Evolutionary conservation across 1,140 invertebrate genomes (phyloP).

Genomic region (Acromyrmex charruanus): DNA sequence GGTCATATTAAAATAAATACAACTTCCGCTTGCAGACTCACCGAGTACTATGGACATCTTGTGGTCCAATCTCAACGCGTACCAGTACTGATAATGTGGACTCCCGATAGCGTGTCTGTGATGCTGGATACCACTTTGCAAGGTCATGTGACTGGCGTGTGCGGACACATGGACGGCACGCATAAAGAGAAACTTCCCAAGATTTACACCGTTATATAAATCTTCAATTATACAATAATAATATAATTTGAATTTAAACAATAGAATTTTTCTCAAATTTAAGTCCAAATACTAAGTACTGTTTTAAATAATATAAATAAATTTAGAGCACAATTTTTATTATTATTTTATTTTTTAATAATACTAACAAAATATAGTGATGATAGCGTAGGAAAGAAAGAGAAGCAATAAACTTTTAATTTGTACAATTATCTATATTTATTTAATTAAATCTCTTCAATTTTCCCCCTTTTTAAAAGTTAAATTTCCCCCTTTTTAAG

Average conservation of each 20-base stretch:
- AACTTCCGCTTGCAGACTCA: conserved; percentile 58
- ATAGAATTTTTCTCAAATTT: not conserved
- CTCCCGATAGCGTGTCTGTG: conserved; percentile 64
- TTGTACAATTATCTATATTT: not conserved
- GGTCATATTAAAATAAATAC: conserved; percentile 5
- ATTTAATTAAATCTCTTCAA: not conserved
- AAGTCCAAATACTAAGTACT: not conserved
- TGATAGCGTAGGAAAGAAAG: conserved; percentile 21
- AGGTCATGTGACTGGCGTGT: conserved; percentile 72
- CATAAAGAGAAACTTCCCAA: conserved; percentile 56
- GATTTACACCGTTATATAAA: conserved; percentile 28
- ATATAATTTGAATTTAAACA: not conserved
- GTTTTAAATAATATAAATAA: not conserved
- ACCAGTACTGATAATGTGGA: conserved; percentile 54
- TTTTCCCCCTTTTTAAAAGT: not conserved
- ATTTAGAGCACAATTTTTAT: conserved; percentile 3
- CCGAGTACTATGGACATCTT: conserved; percentile 54
- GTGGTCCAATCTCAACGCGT: conserved; percentile 55
- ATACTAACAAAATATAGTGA: not conserved
- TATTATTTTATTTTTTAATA: not conserved
- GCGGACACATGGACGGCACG: conserved; percentile 71
- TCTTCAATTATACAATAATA: conserved; percentile 48
- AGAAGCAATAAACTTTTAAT: conserved; percentile 61
- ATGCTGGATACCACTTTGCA: conserved; percentile 51
- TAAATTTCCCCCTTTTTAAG: too few relatives aligned